These are phyloP conservation scores for Drosophila flavopinicola DNA, from an alignment of 2,888 invertebrate genomes.

Conservation along the genomic window DNA sequence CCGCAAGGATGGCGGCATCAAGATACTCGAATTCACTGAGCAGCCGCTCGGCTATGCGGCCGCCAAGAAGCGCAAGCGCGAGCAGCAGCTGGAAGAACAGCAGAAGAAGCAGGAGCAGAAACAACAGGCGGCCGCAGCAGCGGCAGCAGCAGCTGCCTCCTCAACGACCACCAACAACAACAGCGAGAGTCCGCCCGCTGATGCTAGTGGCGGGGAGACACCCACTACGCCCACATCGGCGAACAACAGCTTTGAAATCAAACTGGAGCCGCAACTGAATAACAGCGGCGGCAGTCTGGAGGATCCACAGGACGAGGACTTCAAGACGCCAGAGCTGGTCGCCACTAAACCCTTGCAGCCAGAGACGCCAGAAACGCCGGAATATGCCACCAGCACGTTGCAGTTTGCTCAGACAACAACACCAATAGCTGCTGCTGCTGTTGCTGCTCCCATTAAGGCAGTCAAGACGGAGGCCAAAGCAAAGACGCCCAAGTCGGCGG, in stretches of 20 bases:
- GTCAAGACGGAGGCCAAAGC: slow-evolving; percentile 47
- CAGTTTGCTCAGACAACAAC: slow-evolving; percentile 86
- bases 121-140: slow-evolving; percentile 82
- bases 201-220: slow-evolving; percentile 59
- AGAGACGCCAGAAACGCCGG: slow-evolving; percentile 90
- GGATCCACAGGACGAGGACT: slow-evolving; percentile 62
- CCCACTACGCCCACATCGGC: slow-evolving; percentile 82
- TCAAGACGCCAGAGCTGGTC: slow-evolving; percentile 58
- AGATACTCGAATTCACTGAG: slow-evolving; percentile 96
- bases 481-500: slow-evolving; percentile 47
- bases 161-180: slow-evolving; percentile 40
- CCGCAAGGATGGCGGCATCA: slow-evolving; percentile 95
- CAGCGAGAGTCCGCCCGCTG: slow-evolving; percentile 66
- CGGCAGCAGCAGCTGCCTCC: slow-evolving; percentile 79
- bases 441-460: slow-evolving; percentile 17
- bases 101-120: slow-evolving; percentile 87
- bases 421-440: slow-evolving; percentile 11
- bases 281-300: slow-evolving; percentile 66
- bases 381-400: slow-evolving; percentile 91
- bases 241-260: slow-evolving; percentile 77
- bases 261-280: slow-evolving; percentile 70
- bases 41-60: slow-evolving; percentile 93
- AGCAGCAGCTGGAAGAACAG: slow-evolving; percentile 89
- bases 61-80: slow-evolving; percentile 94
- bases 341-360: slow-evolving; percentile 77